phyloP scores from a whole-genome alignment of 2,797 vertebrate species.

The Artibeus lituratus region DNA sequence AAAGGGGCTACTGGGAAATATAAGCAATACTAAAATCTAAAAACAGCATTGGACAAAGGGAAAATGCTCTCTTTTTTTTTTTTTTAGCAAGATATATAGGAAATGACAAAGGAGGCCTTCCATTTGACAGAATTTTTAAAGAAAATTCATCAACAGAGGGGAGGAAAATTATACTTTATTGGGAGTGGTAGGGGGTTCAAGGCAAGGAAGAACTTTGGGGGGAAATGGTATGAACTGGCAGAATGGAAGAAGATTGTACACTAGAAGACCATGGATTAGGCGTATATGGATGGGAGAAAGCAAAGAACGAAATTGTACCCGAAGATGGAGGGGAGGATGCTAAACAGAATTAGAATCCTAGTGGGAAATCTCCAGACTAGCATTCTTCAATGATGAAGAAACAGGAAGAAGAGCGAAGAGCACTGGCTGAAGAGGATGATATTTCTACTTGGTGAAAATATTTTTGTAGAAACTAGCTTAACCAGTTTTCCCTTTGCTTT shows the following conservation, averaged over 20 bases:
- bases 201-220: background rate
- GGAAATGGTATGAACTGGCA: background rate
- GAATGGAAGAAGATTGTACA: background rate
- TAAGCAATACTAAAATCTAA: background rate
- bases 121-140: background rate
- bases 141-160: background rate
- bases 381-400: background rate
- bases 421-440: background rate
- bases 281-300: background rate
- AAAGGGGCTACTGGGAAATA: background rate
- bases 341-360: background rate
- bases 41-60: background rate
- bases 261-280: background rate
- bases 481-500: background rate
- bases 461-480: background rate
- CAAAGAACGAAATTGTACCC: background rate
- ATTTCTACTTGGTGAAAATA: background rate
- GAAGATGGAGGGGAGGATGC: background rate
- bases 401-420: background rate
- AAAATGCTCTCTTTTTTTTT: background rate
- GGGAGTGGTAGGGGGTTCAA: background rate
- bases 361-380: background rate
- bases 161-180: background rate
- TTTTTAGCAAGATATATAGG: background rate
- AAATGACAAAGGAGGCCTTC: background rate